These are phyloP conservation scores for Brachypalpus laphriformis DNA, from an alignment of 2,888 invertebrate genomes.

Conservation along the genomic window DNA sequence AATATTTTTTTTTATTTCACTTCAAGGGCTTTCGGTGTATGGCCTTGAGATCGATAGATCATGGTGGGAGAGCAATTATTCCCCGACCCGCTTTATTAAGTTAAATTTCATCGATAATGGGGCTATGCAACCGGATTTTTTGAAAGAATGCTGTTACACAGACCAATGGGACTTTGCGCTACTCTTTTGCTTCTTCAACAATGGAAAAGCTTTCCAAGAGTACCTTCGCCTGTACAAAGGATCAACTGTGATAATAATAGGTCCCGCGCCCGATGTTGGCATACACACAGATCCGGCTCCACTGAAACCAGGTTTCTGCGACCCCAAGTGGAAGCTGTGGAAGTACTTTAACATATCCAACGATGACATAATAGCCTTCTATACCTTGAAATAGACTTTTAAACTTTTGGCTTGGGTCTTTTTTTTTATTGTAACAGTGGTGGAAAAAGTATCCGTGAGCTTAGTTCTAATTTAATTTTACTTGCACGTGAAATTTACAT, in stretches of 20 bases:
- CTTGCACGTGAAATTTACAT: constrained; percentile 96
- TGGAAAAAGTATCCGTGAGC: constrained; percentile 14
- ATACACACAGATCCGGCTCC: constrained; percentile 89
- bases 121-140: constrained; percentile 78
- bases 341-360: constrained; percentile 85
- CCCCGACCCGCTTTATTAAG: constrained; percentile 88
- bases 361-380: constrained; percentile 87
- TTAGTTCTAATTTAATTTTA: constrained; percentile 86
- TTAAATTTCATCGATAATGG: constrained; percentile 84
- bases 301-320: constrained; percentile 84
- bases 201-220: constrained; percentile 86
- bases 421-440: constrained; percentile 27
- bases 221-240: constrained; percentile 88
- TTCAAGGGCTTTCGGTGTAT: constrained; percentile 85
- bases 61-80: constrained; percentile 92
- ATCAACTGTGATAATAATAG: constrained; percentile 88
- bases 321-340: constrained; percentile 84
- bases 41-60: constrained; percentile 91
- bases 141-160: constrained; percentile 82
- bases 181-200: constrained; percentile 92
- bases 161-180: constrained; percentile 83
- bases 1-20: background rate
- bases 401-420: no score
- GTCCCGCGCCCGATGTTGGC: constrained; percentile 86
- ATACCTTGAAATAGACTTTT: constrained; percentile 79